Conservation (phyloP, 2,113 vertebrate species). For the Neolamprologus sp. region DNA sequence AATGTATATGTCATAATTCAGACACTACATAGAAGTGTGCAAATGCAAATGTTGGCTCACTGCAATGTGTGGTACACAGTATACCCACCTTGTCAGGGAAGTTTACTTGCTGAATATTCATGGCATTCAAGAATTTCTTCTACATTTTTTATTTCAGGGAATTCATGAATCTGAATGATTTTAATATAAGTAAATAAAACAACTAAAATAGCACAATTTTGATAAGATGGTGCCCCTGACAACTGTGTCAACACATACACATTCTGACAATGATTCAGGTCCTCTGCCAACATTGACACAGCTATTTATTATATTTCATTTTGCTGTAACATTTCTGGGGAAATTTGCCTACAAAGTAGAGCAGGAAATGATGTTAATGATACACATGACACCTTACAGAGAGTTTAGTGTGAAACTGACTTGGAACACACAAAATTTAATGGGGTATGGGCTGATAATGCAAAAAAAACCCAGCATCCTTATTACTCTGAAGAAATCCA, state of each 20-base stretch:
- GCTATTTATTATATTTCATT: not conserved
- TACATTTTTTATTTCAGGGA: not conserved
- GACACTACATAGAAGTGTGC: not conserved
- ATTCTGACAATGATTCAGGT: not conserved
- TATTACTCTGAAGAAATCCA: not conserved
- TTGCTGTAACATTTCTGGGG: not conserved
- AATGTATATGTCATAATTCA: not conserved
- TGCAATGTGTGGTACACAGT: not conserved
- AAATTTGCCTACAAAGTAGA: not conserved
- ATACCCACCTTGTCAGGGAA: not conserved
- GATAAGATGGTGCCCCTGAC: not conserved
- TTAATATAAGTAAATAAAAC: not conserved
- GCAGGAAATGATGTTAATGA: not conserved
- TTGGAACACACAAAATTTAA: not conserved
- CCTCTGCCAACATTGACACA: not conserved
- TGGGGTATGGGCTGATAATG: not conserved
- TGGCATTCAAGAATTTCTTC: not conserved
- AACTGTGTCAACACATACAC: not conserved
- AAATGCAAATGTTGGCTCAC: not conserved
- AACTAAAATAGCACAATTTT: not conserved
- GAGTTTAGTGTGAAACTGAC: not conserved
- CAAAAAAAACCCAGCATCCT: accelerated
- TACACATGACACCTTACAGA: not conserved
- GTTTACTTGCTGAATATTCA: not conserved
- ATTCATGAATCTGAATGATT: not conserved